phyloP scores from a whole-genome alignment of 2,113 vertebrate genomes.

The Motacilla tschutschensis region DNA sequence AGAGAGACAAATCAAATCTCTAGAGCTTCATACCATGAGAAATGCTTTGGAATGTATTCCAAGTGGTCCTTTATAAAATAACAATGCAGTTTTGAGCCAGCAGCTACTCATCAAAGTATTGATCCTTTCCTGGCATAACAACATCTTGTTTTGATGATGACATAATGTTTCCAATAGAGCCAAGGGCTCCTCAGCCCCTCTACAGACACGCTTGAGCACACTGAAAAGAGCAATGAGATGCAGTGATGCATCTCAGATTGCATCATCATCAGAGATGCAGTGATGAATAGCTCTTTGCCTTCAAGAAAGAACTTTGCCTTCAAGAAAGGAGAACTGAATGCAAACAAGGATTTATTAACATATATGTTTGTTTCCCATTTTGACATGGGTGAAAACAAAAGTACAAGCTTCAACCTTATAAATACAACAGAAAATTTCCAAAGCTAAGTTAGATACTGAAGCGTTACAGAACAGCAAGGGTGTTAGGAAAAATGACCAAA shows the following conservation, averaged over 20 bases:
- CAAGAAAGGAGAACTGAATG: background rate
- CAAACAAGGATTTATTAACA: background rate
- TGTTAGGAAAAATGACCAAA: background rate
- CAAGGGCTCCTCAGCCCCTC: background rate
- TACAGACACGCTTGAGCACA: background rate
- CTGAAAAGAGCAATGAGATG: conserved; percentile 2
- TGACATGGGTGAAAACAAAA: background rate
- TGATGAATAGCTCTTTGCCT: background rate
- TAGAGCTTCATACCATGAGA: background rate
- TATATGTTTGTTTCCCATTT: background rate
- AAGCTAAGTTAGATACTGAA: background rate
- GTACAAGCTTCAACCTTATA: background rate
- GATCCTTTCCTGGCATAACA: conserved; percentile 32
- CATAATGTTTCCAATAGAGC: background rate
- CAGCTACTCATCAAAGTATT: conserved; percentile 10
- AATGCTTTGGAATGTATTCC: conserved; percentile 15
- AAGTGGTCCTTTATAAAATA: conserved; percentile 12
- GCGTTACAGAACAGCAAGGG: background rate
- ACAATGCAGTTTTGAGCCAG: background rate
- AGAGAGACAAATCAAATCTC: conserved; percentile 6
- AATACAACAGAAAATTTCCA: background rate
- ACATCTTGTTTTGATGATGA: background rate
- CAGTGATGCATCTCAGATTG: background rate
- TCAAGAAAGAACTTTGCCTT: background rate
- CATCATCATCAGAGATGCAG: background rate